phyloP scores from a whole-genome alignment of 1,140 invertebrate species.

The Tenebrio molitor region DNA sequence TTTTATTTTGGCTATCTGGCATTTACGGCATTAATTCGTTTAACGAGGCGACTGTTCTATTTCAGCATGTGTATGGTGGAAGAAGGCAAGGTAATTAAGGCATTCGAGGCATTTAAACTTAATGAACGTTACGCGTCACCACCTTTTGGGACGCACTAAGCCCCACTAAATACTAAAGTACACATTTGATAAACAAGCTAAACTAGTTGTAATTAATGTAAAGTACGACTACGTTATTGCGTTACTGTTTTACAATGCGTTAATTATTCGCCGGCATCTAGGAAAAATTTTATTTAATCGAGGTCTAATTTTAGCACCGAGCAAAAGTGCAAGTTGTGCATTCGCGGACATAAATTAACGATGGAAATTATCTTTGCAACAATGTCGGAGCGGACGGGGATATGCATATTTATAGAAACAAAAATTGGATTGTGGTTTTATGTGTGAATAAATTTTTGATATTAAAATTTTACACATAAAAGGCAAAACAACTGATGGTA shows the following conservation, averaged over 20 bases:
- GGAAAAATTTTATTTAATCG: neutral
- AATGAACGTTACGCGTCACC: slow-evolving; percentile 48
- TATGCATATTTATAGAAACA: no score
- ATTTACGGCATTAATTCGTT: slow-evolving; percentile 43
- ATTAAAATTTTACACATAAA: no score
- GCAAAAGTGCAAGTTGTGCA: slow-evolving; percentile 4
- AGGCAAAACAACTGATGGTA: no score
- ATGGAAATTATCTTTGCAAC: neutral
- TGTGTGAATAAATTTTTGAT: no score
- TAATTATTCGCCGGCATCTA: neutral
- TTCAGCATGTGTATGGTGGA: slow-evolving; percentile 38
- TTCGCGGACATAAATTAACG: slow-evolving; percentile 9
- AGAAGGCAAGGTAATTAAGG: slow-evolving; percentile 43
- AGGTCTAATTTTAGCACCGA: neutral
- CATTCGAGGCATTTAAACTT: slow-evolving; percentile 45
- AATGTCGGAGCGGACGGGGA: no score
- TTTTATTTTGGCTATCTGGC: slow-evolving; percentile 40
- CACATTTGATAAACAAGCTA: slow-evolving; percentile 34
- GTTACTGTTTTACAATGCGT: slow-evolving; percentile 11
- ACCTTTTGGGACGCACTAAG: slow-evolving; percentile 44
- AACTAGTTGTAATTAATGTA: slow-evolving; percentile 36
- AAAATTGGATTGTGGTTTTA: no score
- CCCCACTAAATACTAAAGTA: slow-evolving; percentile 42
- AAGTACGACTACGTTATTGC: slow-evolving; percentile 11
- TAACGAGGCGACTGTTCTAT: slow-evolving; percentile 44